These are phyloP conservation scores for Chironomus riparius DNA, from an alignment of 2,888 invertebrate genomes.

Conservation along the genomic window DNA sequence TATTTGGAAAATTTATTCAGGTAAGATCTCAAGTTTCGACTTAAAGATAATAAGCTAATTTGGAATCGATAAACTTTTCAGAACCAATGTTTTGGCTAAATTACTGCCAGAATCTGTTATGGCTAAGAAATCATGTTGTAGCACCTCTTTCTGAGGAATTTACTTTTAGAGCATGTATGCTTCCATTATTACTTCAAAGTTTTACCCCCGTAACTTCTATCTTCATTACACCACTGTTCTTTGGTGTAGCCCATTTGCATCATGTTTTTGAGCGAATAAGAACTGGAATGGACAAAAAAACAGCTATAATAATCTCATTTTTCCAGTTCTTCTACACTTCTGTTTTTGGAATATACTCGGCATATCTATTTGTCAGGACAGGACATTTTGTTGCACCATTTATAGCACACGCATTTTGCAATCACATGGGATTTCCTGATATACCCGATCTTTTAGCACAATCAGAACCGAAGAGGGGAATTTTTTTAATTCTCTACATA, in stretches of 20 bases:
- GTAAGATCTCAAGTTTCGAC: conserved; percentile 42
- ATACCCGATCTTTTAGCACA: conserved; percentile 59
- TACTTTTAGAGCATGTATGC: conserved; percentile 91
- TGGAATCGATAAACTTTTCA: conserved; percentile 36
- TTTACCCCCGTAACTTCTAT: conserved; percentile 65
- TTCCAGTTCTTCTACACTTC: conserved; percentile 89
- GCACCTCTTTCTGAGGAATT: conserved; percentile 94
- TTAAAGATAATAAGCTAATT: background rate
- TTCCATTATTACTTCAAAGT: conserved; percentile 79
- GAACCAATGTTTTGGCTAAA: conserved; percentile 65
- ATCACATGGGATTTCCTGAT: conserved; percentile 94
- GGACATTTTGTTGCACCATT: conserved; percentile 84
- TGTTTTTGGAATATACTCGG: conserved; percentile 88
- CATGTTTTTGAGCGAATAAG: conserved; percentile 75
- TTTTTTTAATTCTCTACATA: conserved; percentile 59
- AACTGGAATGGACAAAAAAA: conserved; percentile 58
- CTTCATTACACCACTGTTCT: conserved; percentile 79
- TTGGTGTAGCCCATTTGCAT: conserved; percentile 92
- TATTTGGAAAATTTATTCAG: conserved; percentile 56
- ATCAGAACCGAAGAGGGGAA: conserved; percentile 47
- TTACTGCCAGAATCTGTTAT: conserved; percentile 63
- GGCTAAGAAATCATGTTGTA: conserved; percentile 82
- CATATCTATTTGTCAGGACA: conserved; percentile 82
- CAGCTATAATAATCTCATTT: conserved; percentile 62
- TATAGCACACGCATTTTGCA: conserved; percentile 88